These are phyloP conservation scores for Dryadula phaetusa DNA, from an alignment of 2,888 invertebrate species.

Conservation along the genomic window DNA sequence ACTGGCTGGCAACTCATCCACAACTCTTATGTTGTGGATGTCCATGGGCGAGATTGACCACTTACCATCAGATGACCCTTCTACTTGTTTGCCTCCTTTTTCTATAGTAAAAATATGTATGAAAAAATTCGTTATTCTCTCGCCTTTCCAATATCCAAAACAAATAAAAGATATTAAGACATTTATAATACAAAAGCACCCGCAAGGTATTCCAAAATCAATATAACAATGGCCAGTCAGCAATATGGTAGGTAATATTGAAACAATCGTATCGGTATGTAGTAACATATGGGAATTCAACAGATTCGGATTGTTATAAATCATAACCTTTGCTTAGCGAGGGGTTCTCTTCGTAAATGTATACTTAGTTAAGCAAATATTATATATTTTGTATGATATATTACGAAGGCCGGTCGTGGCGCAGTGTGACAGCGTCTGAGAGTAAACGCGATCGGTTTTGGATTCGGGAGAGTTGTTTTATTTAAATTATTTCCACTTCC, in stretches of 20 bases:
- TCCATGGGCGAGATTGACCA: no score
- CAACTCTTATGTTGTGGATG: no score
- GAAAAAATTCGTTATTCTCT: not conserved
- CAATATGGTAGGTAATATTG: conserved; percentile 5
- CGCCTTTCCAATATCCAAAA: not conserved
- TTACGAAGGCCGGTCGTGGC: no score
- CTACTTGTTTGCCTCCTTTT: no score
- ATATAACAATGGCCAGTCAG: conserved; percentile 17
- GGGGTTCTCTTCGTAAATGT: not conserved
- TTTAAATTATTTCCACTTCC: no score
- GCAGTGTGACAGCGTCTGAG: no score
- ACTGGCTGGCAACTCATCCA: no score
- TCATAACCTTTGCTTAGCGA: conserved; percentile 19
- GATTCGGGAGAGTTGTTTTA: no score
- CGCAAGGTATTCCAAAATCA: not conserved
- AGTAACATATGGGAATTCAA: conserved; percentile 16
- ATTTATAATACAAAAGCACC: not conserved
- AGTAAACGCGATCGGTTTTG: no score
- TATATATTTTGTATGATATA: not conserved
- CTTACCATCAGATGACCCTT: no score
- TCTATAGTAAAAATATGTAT: no score
- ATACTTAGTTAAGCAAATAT: not conserved
- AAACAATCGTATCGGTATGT: conserved; percentile 7
- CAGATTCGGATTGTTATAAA: conserved; percentile 23
- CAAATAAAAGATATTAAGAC: not conserved